A percentile compares a stretch with the other conserved stretches of the same genome.
Conservation (phyloP, 2,888 invertebrate genomes). For the Stenodema calcarata region DNA sequence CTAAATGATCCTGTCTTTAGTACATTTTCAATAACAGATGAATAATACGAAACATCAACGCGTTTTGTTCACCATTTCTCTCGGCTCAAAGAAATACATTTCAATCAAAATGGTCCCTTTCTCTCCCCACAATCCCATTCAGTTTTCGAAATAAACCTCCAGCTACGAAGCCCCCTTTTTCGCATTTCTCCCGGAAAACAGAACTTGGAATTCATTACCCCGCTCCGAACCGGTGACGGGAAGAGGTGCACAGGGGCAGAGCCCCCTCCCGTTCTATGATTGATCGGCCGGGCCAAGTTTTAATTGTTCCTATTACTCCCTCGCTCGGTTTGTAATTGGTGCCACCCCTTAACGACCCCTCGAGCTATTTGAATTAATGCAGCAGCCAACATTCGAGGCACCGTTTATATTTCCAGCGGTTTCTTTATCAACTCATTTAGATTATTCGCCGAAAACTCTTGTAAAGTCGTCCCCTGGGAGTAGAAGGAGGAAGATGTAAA, state of each 20-base stretch:
- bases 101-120: background rate
- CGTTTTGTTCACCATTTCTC: too few relatives aligned
- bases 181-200: background rate
- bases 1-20: too few relatives aligned
- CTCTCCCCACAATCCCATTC: background rate
- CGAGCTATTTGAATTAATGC: slow-evolving; percentile 42
- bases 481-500: background rate
- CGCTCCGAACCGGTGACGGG: background rate
- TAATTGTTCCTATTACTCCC: slow-evolving; percentile 45
- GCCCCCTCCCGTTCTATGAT: slow-evolving; percentile 26
- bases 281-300: slow-evolving; percentile 40
- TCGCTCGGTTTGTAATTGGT: slow-evolving; percentile 39
- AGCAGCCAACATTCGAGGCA: slow-evolving; percentile 13
- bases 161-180: background rate
- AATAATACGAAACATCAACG: too few relatives aligned
- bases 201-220: slow-evolving; percentile 16
- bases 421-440: slow-evolving; percentile 43
- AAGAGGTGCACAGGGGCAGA: background rate
- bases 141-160: background rate
- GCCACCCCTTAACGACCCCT: slow-evolving; percentile 35
- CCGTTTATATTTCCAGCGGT: slow-evolving; percentile 41
- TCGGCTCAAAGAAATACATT: background rate
- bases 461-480: slow-evolving; percentile 21
- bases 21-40: too few relatives aligned
- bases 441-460: slow-evolving; percentile 25